Conservation (phyloP, 2,113 vertebrate species). For the Alectura lathami region DNA sequence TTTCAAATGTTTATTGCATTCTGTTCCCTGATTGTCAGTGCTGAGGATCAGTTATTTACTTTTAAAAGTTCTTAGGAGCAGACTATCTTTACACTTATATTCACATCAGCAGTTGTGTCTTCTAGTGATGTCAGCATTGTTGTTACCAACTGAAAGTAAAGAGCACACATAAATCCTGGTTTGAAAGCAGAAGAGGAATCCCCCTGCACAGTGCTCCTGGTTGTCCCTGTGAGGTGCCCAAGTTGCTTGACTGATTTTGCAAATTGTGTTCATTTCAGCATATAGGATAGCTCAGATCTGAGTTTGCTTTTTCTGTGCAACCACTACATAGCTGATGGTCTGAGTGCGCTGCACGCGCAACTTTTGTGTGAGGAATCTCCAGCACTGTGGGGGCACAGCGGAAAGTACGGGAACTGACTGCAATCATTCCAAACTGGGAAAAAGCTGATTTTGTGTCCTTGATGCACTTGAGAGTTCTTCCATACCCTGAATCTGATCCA, state of each 20-base stretch:
- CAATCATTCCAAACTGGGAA: not conserved
- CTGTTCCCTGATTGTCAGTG: not conserved
- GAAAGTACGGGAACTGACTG: not conserved
- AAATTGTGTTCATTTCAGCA: not conserved
- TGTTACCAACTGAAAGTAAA: not conserved
- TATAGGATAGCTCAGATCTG: not conserved
- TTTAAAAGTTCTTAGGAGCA: not conserved
- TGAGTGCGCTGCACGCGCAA: not conserved
- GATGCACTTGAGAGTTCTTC: not conserved
- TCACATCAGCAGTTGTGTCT: not conserved
- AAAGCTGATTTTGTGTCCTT: not conserved
- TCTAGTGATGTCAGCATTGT: not conserved
- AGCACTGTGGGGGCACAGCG: accelerated
- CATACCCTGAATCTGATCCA: not conserved
- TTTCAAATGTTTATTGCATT: not conserved
- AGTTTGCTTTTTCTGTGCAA: not conserved
- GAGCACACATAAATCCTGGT: not conserved
- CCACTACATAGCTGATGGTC: not conserved
- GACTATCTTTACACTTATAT: not conserved
- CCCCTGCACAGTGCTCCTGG: not conserved
- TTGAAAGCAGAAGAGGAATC: not conserved
- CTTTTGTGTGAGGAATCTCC: not conserved
- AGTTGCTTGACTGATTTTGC: not conserved
- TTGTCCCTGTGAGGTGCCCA: not conserved
- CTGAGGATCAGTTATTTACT: not conserved